Percentiles rank a stretch among this genome's conserved stretches.
Evolutionary conservation across 1,140 invertebrate species (phyloP).

Genomic region (Paraescarpia echinospica): DNA sequence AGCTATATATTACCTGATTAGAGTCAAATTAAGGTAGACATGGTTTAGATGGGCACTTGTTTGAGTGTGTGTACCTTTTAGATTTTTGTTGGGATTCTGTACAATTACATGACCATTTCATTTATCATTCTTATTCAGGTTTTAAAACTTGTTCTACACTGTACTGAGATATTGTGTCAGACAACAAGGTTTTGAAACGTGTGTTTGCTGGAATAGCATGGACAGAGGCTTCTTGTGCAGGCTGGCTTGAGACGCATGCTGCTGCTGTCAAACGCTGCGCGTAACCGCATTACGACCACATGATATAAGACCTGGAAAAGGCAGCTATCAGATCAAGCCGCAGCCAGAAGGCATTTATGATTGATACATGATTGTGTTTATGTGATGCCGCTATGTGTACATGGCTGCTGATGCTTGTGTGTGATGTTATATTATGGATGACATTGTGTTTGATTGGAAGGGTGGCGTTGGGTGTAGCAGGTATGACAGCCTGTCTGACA

Average conservation of each 20-base stretch:
- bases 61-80: not conserved
- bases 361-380: not conserved
- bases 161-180: not conserved
- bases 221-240: not conserved
- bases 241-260: not conserved
- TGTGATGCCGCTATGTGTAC: too few relatives aligned
- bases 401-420: too few relatives aligned
- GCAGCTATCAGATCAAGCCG: not conserved
- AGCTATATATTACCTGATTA: not conserved
- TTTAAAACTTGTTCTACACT: not conserved
- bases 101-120: not conserved
- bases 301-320: not conserved
- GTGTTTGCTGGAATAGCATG: not conserved
- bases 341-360: not conserved
- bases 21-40: not conserved
- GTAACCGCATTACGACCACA: not conserved
- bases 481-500: not conserved
- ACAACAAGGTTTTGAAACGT: not conserved
- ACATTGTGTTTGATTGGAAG: not conserved
- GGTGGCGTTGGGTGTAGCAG: not conserved
- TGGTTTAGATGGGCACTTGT: not conserved
- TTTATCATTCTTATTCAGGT: not conserved
- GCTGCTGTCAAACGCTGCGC: not conserved
- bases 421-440: not conserved
- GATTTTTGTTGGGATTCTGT: not conserved